phyloP scores from a whole-genome alignment of 2,888 invertebrate genomes.

The Gymnocheta viridis region DNA sequence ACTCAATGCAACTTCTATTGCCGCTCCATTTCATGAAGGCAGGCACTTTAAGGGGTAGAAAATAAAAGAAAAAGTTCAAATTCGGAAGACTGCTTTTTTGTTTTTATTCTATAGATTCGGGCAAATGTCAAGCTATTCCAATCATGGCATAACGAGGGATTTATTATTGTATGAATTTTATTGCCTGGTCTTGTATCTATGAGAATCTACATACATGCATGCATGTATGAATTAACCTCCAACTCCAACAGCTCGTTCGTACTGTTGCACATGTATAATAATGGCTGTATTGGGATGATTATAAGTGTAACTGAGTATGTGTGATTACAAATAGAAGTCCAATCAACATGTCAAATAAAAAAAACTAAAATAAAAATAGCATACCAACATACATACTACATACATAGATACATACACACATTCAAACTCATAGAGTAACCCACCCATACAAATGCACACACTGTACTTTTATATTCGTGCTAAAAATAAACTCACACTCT shows the following conservation, averaged over 20 bases:
- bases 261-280: slow-evolving; percentile 41
- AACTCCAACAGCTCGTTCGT: slow-evolving; percentile 28
- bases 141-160: slow-evolving; percentile 54
- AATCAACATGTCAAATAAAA: slow-evolving; percentile 64
- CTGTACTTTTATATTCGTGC: neutral
- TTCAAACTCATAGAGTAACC: neutral
- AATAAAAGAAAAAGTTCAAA: slow-evolving; percentile 48
- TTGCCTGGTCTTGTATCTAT: neutral
- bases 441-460: neutral
- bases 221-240: slow-evolving; percentile 11
- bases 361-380: neutral
- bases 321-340: slow-evolving; percentile 56
- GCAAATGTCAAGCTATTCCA: slow-evolving; percentile 66
- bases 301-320: slow-evolving; percentile 8
- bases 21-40: neutral
- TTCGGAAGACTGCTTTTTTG: slow-evolving; percentile 9
- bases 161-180: slow-evolving; percentile 47
- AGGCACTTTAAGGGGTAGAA: slow-evolving; percentile 52
- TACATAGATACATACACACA: neutral
- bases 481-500: slow-evolving; percentile 23
- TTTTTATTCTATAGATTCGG: slow-evolving; percentile 44
- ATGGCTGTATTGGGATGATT: slow-evolving; percentile 2
- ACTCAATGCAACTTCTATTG: slow-evolving; percentile 10
- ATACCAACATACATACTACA: too few species aligned
- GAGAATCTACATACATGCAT: neutral